Conservation (phyloP, 2,797 vertebrate genomes). For the Amazonetta brasiliensis region DNA sequence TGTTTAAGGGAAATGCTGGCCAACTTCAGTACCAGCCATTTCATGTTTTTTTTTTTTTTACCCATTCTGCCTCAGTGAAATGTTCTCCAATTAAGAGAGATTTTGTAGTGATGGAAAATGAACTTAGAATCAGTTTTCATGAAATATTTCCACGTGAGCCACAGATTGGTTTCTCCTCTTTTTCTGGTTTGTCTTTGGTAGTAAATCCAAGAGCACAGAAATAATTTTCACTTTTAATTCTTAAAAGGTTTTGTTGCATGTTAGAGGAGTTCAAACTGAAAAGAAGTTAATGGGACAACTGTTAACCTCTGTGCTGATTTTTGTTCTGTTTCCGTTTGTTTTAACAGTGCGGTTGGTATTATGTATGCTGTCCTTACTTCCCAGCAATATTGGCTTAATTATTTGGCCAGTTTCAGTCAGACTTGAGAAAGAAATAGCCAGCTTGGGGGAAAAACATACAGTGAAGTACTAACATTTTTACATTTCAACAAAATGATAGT, state of each 20-base stretch:
- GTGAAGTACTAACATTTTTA: neutral
- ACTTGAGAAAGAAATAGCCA: neutral
- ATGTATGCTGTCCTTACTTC: neutral
- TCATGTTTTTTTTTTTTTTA: neutral
- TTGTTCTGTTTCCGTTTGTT: neutral
- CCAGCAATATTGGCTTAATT: neutral
- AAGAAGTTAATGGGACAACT: neutral
- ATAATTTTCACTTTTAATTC: neutral
- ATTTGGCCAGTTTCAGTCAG: neutral
- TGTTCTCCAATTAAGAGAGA: neutral
- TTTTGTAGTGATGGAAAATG: neutral
- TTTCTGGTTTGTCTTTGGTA: neutral
- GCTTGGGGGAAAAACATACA: accelerated
- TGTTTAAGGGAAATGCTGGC: neutral
- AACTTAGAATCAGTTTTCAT: neutral
- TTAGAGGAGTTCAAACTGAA: neutral
- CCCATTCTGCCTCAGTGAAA: neutral
- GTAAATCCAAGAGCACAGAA: neutral
- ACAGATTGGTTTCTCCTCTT: neutral
- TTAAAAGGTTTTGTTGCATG: neutral
- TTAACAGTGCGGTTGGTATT: neutral
- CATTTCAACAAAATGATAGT: neutral
- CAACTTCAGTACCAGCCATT: neutral
- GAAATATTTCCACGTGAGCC: neutral
- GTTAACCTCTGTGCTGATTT: neutral